Base-by-base conservation (phyloP, 2,797 vertebrate species). In the Pangasius sanitwongsei region DNA sequence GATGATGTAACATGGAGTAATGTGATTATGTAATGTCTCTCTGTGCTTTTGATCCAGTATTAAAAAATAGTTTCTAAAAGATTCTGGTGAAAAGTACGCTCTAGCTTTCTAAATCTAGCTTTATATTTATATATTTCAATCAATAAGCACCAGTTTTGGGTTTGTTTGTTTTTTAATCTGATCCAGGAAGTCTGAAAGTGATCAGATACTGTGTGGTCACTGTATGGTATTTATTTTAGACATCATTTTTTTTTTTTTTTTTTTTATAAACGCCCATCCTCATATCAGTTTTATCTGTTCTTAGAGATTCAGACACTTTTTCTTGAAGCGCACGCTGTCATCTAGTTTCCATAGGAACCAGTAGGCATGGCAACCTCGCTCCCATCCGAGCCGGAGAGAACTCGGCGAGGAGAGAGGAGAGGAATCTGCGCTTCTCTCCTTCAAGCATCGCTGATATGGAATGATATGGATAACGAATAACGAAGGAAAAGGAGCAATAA, bases 311-410 rank as follows among this genome's bases (percentile, higher is more conserved):
- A 91, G 86, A 89, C 89, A 65, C 87, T 86, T 88, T 89, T 90
- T 57, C 72, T 89, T 89, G 75, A 93, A 89, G 90, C 91, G 44
- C 89, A 88, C 82, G 80, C 91, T 89, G 91, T 92, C 90, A 91
- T 89, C 86, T 84, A 88, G 90, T 91, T 92, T 92, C 91, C 81
- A 89, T 91, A 90, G 91, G 88, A 85, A 90, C 90, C 67, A 50
- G 89, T 92, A 85, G 74, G 67, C 89, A 92, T 92, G 87, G 89
- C 89, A 93, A 93, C 92, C 87, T 34, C 61, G 70, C 72, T 87
- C 81, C 78, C 63, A 78, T 81, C 92, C 90, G 86, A 86, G 89
- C 69, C 11, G n/a, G 13, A 89, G 55, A 86, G 34, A 74, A 18
- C 34, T 74, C 34, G 3, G 48, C 13, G 50, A 55, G 41, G 70